These are phyloP conservation scores for Aegithalos caudatus DNA, from an alignment of 2,113 vertebrate species.

Conservation along the genomic window DNA sequence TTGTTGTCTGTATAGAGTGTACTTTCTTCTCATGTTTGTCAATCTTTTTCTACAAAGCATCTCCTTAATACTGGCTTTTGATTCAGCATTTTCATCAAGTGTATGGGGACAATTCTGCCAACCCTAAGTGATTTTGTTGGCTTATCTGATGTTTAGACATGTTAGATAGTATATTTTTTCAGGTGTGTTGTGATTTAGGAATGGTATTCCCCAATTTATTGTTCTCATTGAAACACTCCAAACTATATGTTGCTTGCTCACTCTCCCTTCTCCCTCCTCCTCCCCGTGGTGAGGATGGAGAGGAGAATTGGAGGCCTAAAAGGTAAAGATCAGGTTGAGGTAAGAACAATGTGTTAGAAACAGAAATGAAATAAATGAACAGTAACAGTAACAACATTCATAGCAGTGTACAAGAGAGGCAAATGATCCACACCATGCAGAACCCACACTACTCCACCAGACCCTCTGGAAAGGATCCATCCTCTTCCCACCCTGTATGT, in stretches of 20 bases:
- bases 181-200: not conserved
- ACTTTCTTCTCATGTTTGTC: not conserved
- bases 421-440: not conserved
- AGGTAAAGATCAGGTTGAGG: not conserved
- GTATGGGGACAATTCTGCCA: not conserved
- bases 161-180: not conserved
- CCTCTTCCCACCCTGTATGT: not conserved
- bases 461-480: not conserved
- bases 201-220: not conserved
- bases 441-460: fast-evolving
- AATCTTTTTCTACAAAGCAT: not conserved
- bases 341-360: not conserved
- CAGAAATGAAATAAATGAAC: not conserved
- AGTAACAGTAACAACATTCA: not conserved
- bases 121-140: not conserved
- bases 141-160: not conserved
- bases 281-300: not conserved
- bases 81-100: not conserved
- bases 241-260: fast-evolving
- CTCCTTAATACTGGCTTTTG: not conserved
- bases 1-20: not conserved
- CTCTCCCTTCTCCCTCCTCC: not conserved
- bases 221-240: not conserved
- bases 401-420: not conserved
- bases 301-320: not conserved